Evolutionary conservation across 1,140 invertebrate species (phyloP).

Genomic region (Oncopodura yosiiana): DNA sequence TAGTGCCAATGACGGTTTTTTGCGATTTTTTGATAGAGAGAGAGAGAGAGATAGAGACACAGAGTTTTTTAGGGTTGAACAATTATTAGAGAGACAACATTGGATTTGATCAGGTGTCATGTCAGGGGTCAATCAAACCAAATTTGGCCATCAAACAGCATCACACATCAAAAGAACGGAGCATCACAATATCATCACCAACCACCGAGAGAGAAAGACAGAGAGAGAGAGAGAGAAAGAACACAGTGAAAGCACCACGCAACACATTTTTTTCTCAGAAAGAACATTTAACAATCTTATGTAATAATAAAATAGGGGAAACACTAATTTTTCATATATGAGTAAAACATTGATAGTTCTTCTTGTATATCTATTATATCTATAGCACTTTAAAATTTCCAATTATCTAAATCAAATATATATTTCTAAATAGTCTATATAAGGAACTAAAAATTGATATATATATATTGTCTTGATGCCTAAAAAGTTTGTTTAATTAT

Average conservation of each 20-base stretch:
- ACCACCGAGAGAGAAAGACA: conserved; percentile 34
- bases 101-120: conserved; percentile 7
- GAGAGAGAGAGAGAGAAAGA: conserved; percentile 20
- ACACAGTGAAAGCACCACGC: conserved; percentile 34
- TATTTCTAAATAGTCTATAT: too few relatives aligned
- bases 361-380: too few relatives aligned
- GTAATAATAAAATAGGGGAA: too few relatives aligned
- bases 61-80: background rate
- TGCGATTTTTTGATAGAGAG: conserved; percentile 14
- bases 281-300: too few relatives aligned
- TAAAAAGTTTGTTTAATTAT: too few relatives aligned
- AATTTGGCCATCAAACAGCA: conserved; percentile 30
- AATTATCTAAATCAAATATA: too few relatives aligned
- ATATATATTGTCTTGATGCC: too few relatives aligned
- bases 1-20: conserved; percentile 2
- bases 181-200: conserved; percentile 28
- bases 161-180: conserved; percentile 36
- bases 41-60: too few relatives aligned
- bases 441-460: too few relatives aligned
- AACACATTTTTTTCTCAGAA: conserved; percentile 14
- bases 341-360: too few relatives aligned
- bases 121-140: conserved; percentile 10
- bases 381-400: too few relatives aligned
- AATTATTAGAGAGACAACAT: conserved; percentile 1
- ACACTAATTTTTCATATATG: too few relatives aligned